These are phyloP conservation scores for Drosophila lacteicornis DNA, from an alignment of 1,140 invertebrate genomes.

Conservation along the genomic window DNA sequence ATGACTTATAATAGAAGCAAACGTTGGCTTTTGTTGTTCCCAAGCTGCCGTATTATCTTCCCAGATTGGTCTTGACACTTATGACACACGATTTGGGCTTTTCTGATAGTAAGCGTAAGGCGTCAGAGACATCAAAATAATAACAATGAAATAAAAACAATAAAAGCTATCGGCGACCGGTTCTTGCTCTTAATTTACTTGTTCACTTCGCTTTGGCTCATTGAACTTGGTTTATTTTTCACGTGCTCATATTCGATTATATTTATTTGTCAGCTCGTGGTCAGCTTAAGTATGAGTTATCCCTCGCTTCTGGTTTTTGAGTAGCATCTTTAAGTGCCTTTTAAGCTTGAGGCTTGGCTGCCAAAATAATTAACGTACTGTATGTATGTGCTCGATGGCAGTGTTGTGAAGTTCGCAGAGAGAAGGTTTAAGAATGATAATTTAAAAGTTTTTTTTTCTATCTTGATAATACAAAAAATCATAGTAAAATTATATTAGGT, in stretches of 20 bases:
- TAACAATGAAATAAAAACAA: slow-evolving; percentile 15
- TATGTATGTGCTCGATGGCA: neutral
- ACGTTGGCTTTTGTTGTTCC: slow-evolving; percentile 15
- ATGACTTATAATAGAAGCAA: slow-evolving; percentile 3
- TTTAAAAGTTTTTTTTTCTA: too few species aligned
- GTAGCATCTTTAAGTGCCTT: slow-evolving; percentile 4
- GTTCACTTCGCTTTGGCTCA: slow-evolving; percentile 28
- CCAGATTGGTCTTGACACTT: slow-evolving; percentile 30
- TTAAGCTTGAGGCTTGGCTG: neutral
- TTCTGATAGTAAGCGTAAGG: slow-evolving; percentile 32
- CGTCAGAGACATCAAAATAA: slow-evolving; percentile 12
- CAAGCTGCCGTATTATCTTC: slow-evolving; percentile 14
- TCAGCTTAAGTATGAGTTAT: neutral
- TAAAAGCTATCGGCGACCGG: slow-evolving; percentile 28
- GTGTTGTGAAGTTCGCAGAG: neutral
- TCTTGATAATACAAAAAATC: too few species aligned
- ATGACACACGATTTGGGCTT: slow-evolving; percentile 34
- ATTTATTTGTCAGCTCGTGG: slow-evolving; percentile 11
- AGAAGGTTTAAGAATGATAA: too few species aligned
- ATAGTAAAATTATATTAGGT: too few species aligned
- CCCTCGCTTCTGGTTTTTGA: slow-evolving; percentile 2
- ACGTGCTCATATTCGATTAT: slow-evolving; percentile 1
- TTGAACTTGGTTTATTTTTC: slow-evolving; percentile 31
- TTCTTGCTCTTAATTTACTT: slow-evolving; percentile 21
- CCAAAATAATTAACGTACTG: neutral